A percentile compares a stretch with the other conserved stretches of the same genome.
These are phyloP conservation scores for Nemotelus pantherinus DNA, from an alignment of 2,888 invertebrate species.

Conservation along the genomic window DNA sequence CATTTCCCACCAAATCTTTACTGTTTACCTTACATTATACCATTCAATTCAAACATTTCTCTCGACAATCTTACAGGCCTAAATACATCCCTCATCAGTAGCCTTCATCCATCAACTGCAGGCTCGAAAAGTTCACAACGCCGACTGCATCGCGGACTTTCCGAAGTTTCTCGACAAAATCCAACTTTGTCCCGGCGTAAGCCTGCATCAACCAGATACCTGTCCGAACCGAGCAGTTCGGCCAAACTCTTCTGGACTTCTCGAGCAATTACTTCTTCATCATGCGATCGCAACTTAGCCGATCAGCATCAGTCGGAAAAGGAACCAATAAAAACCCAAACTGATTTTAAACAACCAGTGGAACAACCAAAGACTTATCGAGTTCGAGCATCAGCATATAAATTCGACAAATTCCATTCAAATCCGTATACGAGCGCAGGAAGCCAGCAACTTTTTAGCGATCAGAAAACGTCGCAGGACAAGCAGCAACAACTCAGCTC, in stretches of 20 bases:
- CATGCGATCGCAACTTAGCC: slow-evolving; percentile 14
- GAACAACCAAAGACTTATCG: slow-evolving; percentile 63
- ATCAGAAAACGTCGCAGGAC: neutral
- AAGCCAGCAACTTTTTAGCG: neutral
- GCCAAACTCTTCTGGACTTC: slow-evolving; percentile 34
- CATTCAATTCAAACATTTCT: neutral
- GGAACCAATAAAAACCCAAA: slow-evolving; percentile 10
- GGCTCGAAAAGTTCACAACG: slow-evolving; percentile 1
- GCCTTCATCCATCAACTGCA: slow-evolving; percentile 15
- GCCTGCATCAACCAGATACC: neutral
- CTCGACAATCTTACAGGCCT: slow-evolving; percentile 29
- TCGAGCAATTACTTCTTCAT: neutral
- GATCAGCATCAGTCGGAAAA: slow-evolving; percentile 7
- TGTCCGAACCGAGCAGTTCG: slow-evolving; percentile 3
- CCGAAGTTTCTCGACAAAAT: slow-evolving; percentile 21
- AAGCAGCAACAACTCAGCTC: neutral
- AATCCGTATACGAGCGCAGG: slow-evolving; percentile 42
- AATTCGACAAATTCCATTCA: slow-evolving; percentile 37
- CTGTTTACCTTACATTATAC: too few species aligned
- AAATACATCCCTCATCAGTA: slow-evolving; percentile 13
- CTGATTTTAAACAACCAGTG: slow-evolving; percentile 60
- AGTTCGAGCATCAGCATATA: slow-evolving; percentile 47
- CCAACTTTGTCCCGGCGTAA: neutral
- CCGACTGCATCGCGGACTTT: neutral
- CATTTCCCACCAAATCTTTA: too few species aligned